Base-by-base conservation (phyloP, 2,797 vertebrate species). In the Sebastes matsubarae region DNA sequence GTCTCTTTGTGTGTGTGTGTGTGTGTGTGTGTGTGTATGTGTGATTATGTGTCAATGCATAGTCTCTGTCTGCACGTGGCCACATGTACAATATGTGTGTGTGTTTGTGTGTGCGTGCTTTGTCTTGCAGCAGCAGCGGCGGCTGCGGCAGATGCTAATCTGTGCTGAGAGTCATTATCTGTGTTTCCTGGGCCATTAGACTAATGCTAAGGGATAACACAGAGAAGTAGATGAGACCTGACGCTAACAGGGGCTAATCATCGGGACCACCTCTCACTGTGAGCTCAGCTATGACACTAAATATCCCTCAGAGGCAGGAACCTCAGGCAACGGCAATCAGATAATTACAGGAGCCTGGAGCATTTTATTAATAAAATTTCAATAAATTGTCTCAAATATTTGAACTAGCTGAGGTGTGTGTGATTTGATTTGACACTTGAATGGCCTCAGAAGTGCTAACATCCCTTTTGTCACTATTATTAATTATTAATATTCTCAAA, bases 181-280 rank as follows among this genome's bases (percentile, higher is more conserved):
- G 86, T 75, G 75, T 91, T 93, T 92, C 92, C 91, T 90, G 91
- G 81, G 77, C 92, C 89, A 95, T 95, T 95, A 95, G 87, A 91
- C 84, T 92, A 92, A 92, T 91, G 89, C 90, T 92, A 87, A 88
- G 80, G 90, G 87, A 94, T 92, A 93, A 92, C 89, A 89, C 70
- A 80, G 82, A 84, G 87, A 82, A 87, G 91, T 88, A 87, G 87
- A 91, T 93, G 87, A 92, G 90, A 90, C 86, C 90, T 87, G 84
- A 87, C 79, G 84, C 88, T 92, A 94, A 94, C 92, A 89, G 91
- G 87, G 91, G 89, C 92, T 94, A 94, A 95, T 94, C 90, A 90
- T 87, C 79, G 32, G 84, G 81, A 89, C 84, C 90, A 87, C 88
- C 87, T 89, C 92, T 92, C 76, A 80, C 88, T 80, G 87, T 68